phyloP scores from a whole-genome alignment of 2,113 vertebrate species.

The Lontra canadensis region DNA sequence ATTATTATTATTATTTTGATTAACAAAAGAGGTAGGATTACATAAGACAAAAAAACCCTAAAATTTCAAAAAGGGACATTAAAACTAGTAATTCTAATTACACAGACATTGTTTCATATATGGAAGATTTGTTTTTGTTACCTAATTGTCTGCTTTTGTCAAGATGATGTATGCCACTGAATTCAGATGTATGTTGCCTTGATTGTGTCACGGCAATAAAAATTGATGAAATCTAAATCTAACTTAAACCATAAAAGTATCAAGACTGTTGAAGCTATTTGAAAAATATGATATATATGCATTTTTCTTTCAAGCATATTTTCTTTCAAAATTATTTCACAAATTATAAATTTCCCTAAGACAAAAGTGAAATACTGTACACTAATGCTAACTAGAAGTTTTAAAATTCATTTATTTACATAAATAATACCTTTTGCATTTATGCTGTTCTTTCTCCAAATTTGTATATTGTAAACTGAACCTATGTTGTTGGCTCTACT shows the following conservation, averaged over 20 bases:
- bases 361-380: constrained; percentile 37
- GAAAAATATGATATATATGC: constrained; percentile 3
- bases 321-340: constrained; percentile 54
- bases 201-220: constrained; percentile 39
- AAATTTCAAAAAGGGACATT: constrained; percentile 58
- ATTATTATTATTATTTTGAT: constrained; percentile 73
- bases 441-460: constrained; percentile 7
- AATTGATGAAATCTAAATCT: constrained; percentile 19
- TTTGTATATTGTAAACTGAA: constrained; percentile 4
- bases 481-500: neutral
- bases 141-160: constrained; percentile 39
- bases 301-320: constrained; percentile 56
- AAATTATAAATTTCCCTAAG: constrained; percentile 41
- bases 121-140: constrained; percentile 45
- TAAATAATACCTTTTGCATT: neutral
- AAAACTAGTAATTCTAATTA: constrained; percentile 23
- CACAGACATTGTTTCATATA: constrained; percentile 5
- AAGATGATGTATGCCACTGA: neutral
- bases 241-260: constrained; percentile 52
- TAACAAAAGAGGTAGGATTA: constrained; percentile 70
- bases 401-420: neutral
- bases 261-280: constrained; percentile 1
- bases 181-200: constrained; percentile 16
- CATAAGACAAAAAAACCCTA: constrained; percentile 48
- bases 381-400: neutral